A percentile compares a stretch with the other conserved stretches of the same genome.
phyloP scores from a whole-genome alignment of 2,888 invertebrate genomes.

The Polymixis lichenea region DNA sequence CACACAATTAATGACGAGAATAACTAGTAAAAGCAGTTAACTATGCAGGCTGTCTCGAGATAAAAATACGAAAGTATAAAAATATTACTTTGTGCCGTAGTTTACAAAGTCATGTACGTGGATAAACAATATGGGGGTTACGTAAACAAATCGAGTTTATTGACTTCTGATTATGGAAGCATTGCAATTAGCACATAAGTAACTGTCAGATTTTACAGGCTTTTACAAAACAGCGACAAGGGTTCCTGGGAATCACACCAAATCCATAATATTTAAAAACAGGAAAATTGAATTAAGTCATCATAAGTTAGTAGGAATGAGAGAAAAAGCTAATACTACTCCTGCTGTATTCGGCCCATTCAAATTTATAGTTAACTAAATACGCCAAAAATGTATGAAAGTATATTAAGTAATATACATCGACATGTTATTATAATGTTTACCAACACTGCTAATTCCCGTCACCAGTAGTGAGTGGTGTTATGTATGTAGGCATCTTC shows the following conservation, averaged over 20 bases:
- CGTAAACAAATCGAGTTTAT: slow-evolving; percentile 7
- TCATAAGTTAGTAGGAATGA: too few species aligned
- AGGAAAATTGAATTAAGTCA: background rate
- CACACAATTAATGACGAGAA: background rate
- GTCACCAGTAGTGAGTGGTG: background rate
- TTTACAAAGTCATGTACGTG: slow-evolving; percentile 1
- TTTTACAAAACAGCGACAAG: background rate
- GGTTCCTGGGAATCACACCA: background rate
- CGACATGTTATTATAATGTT: background rate
- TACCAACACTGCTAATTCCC: background rate
- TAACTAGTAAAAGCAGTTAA: slow-evolving; percentile 39
- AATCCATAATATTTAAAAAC: background rate
- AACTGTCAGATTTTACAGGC: background rate
- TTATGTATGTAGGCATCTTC: background rate
- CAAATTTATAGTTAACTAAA: too few species aligned
- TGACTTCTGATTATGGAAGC: background rate
- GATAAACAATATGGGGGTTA: background rate
- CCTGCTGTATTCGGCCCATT: background rate
- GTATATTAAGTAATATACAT: background rate
- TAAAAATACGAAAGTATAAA: slow-evolving; percentile 25
- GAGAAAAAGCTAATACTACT: background rate
- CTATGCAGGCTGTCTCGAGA: slow-evolving; percentile 19
- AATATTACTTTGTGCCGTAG: slow-evolving; percentile 19
- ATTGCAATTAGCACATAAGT: background rate
- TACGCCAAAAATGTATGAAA: background rate